Conservation (phyloP, 2,797 vertebrate genomes). For the Okamejei kenojei region DNA sequence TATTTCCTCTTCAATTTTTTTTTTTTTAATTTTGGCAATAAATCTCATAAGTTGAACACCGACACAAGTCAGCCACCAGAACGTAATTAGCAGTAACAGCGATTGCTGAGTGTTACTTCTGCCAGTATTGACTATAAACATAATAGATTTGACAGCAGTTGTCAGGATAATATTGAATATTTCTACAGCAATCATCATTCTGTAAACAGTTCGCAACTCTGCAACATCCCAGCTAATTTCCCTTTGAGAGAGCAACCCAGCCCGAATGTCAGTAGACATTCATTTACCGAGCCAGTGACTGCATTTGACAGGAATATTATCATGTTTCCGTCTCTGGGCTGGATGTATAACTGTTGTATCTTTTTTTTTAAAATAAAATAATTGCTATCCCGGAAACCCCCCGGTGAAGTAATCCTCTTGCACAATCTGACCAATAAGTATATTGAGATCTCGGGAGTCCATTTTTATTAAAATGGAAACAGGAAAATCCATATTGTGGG, state of each 20-base stretch:
- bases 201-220: slow-evolving; percentile 1
- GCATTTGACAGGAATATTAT: neutral
- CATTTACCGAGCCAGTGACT: neutral
- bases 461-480: slow-evolving; percentile 9
- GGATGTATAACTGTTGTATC: neutral
- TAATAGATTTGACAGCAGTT: neutral
- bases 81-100: neutral
- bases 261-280: neutral
- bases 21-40: slow-evolving; percentile 30
- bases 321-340: neutral
- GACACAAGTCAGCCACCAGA: slow-evolving; percentile 23
- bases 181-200: neutral
- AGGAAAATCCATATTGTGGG: neutral
- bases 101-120: neutral
- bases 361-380: neutral
- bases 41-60: neutral
- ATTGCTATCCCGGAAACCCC: too few relatives aligned
- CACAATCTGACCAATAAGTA: slow-evolving; percentile 17
- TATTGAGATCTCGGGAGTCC: neutral
- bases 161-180: neutral
- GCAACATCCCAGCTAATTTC: neutral
- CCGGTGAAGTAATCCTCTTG: slow-evolving; percentile 1
- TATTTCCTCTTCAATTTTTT: neutral
- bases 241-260: neutral
- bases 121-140: neutral